Evolutionary conservation across 2,797 vertebrate genomes (phyloP).

Genomic region (Acipenser transmontanus): DNA sequence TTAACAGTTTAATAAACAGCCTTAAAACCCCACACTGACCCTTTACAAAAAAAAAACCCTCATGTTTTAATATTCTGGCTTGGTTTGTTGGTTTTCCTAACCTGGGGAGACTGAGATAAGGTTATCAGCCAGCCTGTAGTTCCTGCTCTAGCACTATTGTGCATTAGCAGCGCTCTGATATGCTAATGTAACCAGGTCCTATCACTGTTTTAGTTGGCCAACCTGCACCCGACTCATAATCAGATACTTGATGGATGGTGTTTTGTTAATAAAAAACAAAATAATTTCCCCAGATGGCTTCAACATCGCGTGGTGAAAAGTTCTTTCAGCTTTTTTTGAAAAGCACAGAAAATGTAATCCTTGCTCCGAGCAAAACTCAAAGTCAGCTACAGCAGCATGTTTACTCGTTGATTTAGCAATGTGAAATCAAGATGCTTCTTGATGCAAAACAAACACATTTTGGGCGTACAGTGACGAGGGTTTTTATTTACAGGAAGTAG

Average conservation of each 20-base stretch:
- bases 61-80: slow-evolving; percentile 28
- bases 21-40: too few species aligned
- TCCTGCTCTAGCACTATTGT: neutral
- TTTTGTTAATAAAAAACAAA: slow-evolving; percentile 27
- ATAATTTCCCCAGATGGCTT: slow-evolving; percentile 21
- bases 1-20: too few species aligned
- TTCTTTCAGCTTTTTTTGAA: too few species aligned
- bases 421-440: too few species aligned
- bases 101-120: slow-evolving; percentile 29
- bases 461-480: too few species aligned
- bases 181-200: slow-evolving; percentile 38
- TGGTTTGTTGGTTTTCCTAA: slow-evolving; percentile 19
- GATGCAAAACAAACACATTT: too few species aligned
- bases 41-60: neutral
- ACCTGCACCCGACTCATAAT: slow-evolving; percentile 21
- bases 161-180: slow-evolving; percentile 16
- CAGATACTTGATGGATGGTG: slow-evolving; percentile 27
- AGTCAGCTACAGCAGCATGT: too few species aligned
- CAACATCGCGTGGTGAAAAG: slow-evolving; percentile 15
- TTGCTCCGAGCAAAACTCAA: too few species aligned
- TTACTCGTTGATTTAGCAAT: too few species aligned
- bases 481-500: too few species aligned
- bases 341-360: too few species aligned
- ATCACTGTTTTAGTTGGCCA: slow-evolving; percentile 37
- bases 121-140: slow-evolving; percentile 23